Evolutionary conservation across 2,113 vertebrate species (phyloP).

Genomic region (Setophaga kirtlandii): DNA sequence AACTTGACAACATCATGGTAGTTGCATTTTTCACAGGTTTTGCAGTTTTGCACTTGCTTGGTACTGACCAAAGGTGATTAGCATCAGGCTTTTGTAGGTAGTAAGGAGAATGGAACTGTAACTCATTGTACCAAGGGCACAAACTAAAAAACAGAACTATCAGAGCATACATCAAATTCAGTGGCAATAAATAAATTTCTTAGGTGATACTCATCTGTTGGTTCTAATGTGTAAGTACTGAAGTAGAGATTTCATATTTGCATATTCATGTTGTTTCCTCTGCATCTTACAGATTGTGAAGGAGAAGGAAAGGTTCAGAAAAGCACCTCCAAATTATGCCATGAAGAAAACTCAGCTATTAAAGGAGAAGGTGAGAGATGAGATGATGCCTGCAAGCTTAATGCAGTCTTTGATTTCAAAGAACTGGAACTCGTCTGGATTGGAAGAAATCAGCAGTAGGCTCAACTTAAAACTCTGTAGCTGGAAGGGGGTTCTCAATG

Average conservation of each 20-base stretch:
- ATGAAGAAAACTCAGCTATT: slow-evolving; percentile 98
- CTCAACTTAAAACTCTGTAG: neutral
- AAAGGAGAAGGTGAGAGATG: slow-evolving; percentile 92
- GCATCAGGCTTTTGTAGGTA: neutral
- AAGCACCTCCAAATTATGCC: slow-evolving; percentile 96
- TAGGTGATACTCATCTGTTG: neutral
- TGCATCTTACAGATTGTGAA: slow-evolving; percentile 89
- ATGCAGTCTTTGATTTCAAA: neutral
- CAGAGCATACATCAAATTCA: neutral
- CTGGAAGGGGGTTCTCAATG: neutral
- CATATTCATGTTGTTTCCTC: neutral
- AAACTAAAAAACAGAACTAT: neutral
- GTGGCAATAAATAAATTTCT: neutral
- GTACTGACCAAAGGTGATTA: neutral
- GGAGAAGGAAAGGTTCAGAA: slow-evolving; percentile 96
- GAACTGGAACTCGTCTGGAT: neutral
- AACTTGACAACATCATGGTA: neutral
- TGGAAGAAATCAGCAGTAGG: neutral
- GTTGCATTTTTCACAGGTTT: neutral
- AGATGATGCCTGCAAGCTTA: neutral
- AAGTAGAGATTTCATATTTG: neutral
- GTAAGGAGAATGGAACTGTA: neutral
- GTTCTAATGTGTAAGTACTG: neutral
- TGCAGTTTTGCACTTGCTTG: neutral
- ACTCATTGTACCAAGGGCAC: neutral